Evolutionary conservation across 2,113 vertebrate species (phyloP).

Genomic region (Albula glossodonta): DNA sequence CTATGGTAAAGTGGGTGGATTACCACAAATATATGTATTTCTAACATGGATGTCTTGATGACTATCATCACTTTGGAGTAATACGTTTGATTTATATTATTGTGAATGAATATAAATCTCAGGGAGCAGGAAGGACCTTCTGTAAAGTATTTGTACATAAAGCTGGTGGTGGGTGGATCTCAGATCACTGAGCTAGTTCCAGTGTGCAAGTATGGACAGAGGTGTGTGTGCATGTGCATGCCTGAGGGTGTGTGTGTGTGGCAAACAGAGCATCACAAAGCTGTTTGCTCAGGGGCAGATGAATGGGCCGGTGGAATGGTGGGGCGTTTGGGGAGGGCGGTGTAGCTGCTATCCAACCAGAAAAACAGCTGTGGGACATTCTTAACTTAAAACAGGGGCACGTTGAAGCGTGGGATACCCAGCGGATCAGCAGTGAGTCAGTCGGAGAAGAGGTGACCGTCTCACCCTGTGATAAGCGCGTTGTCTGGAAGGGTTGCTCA

Average conservation of each 20-base stretch:
- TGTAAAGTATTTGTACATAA: too few species aligned
- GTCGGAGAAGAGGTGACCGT: background rate
- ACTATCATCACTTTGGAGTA: too few species aligned
- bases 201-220: background rate
- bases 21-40: background rate
- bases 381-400: too few species aligned
- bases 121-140: too few species aligned
- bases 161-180: too few species aligned
- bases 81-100: background rate
- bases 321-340: background rate
- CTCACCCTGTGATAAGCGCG: background rate
- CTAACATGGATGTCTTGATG: too few species aligned
- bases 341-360: background rate
- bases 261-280: constrained; percentile 11
- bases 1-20: too few species aligned
- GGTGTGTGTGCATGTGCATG: background rate
- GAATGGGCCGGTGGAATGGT: background rate
- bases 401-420: background rate
- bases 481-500: background rate
- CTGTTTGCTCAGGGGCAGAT: background rate
- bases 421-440: background rate
- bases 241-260: background rate
- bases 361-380: constrained; percentile 18
- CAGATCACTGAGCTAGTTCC: too few species aligned
- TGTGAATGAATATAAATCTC: too few species aligned